These are phyloP conservation scores for Karalla daura DNA, from an alignment of 2,797 vertebrate species.

Conservation along the genomic window DNA sequence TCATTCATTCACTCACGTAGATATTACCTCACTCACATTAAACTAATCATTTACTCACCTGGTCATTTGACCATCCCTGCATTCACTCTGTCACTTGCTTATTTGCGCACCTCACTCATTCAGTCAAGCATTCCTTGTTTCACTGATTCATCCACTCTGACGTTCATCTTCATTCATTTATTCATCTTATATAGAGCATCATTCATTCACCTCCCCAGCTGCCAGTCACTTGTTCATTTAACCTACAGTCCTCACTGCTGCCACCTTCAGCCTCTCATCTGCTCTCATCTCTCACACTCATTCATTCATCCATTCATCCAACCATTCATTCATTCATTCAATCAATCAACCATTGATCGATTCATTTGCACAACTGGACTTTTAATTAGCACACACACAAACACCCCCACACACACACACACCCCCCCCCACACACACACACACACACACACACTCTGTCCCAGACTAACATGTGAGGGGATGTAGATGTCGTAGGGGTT, in stretches of 20 bases:
- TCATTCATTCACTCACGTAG: not conserved
- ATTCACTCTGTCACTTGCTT: not conserved
- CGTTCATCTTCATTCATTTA: too few species aligned
- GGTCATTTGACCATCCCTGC: not conserved
- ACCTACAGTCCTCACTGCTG: too few species aligned
- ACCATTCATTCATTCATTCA: not conserved
- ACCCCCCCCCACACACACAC: not conserved
- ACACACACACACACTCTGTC: not conserved
- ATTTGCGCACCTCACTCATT: not conserved
- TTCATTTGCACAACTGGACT: not conserved
- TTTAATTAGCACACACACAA: not conserved
- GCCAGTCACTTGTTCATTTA: too few species aligned
- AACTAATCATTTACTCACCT: too few species aligned
- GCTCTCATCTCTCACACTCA: not conserved
- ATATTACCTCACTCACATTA: not conserved
- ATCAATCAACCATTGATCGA: not conserved
- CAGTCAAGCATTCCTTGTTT: too few species aligned
- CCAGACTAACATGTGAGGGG: constrained; percentile 88
- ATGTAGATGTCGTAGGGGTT: constrained; percentile 99
- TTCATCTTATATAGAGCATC: too few species aligned
- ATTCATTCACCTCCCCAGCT: too few species aligned
- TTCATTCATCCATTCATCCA: not conserved
- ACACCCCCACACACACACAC: not conserved
- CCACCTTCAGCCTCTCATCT: too few species aligned
- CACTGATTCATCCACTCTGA: not conserved